These are phyloP conservation scores for Rhabdornis inornatus DNA, from an alignment of 2,113 vertebrate genomes.

Conservation along the genomic window DNA sequence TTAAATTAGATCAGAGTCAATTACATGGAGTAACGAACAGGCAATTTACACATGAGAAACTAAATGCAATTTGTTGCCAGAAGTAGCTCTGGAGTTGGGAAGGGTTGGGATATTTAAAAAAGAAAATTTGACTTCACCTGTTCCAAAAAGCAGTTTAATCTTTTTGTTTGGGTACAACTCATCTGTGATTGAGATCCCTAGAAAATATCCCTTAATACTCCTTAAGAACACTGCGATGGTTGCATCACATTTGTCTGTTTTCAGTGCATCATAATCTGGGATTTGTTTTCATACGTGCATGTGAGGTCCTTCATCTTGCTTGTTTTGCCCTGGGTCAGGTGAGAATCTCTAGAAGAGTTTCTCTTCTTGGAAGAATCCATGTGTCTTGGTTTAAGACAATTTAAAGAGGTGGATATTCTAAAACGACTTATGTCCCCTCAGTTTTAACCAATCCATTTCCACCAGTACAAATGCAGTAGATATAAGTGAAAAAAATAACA, in stretches of 20 bases:
- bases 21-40: neutral
- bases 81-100: neutral
- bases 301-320: neutral
- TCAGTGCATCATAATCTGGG: neutral
- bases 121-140: neutral
- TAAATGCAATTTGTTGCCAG: neutral
- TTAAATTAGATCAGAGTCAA: constrained; percentile 6
- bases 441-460: neutral
- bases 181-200: neutral
- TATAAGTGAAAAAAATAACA: neutral
- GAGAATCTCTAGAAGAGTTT: neutral
- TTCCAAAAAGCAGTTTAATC: neutral
- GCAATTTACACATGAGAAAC: neutral
- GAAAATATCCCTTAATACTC: neutral
- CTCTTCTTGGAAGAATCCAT: neutral
- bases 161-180: neutral
- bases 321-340: neutral
- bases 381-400: neutral
- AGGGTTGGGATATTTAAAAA: neutral
- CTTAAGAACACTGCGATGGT: neutral
- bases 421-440: neutral
- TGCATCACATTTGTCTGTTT: neutral
- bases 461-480: accelerated
- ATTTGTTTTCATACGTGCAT: neutral
- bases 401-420: neutral